Percentiles rank a stretch among this genome's conserved stretches.
These are phyloP conservation scores for Nebria ingens DNA, from an alignment of 1,140 invertebrate genomes.

Conservation along the genomic window DNA sequence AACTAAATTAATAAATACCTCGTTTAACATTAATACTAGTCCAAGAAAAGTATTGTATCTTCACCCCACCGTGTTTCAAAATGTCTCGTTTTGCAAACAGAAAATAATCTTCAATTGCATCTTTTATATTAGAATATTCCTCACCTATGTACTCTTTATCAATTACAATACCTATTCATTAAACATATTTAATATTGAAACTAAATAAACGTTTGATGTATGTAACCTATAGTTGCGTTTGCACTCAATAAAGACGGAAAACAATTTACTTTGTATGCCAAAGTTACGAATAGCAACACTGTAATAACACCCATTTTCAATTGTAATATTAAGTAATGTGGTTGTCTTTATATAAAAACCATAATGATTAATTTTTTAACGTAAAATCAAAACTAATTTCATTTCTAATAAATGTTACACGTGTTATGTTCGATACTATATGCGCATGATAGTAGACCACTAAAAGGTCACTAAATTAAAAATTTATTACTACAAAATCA, in stretches of 20 bases:
- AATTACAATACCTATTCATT: slow-evolving; percentile 43
- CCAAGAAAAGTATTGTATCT: slow-evolving; percentile 51
- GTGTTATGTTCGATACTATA: too few species aligned
- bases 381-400: too few species aligned
- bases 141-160: slow-evolving; percentile 48
- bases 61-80: slow-evolving; percentile 49
- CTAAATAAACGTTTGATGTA: not conserved
- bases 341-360: too few species aligned
- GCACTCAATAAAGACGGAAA: slow-evolving; percentile 56
- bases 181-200: not conserved
- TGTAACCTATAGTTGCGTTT: slow-evolving; percentile 58
- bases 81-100: slow-evolving; percentile 46
- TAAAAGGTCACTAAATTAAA: too few species aligned
- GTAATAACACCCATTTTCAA: too few species aligned
- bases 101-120: slow-evolving; percentile 47
- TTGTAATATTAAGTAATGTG: too few species aligned
- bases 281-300: too few species aligned
- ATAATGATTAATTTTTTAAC: too few species aligned
- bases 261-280: too few species aligned
- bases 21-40: slow-evolving; percentile 48
- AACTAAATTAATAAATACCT: slow-evolving; percentile 47
- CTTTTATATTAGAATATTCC: slow-evolving; percentile 42
- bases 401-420: too few species aligned
- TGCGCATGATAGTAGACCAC: too few species aligned
- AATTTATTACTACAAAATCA: too few species aligned